Evolutionary conservation across 2,888 invertebrate species (phyloP), one percentile per base, ranked within the genome.

Genomic region (Drosophila pegasa): DNA sequence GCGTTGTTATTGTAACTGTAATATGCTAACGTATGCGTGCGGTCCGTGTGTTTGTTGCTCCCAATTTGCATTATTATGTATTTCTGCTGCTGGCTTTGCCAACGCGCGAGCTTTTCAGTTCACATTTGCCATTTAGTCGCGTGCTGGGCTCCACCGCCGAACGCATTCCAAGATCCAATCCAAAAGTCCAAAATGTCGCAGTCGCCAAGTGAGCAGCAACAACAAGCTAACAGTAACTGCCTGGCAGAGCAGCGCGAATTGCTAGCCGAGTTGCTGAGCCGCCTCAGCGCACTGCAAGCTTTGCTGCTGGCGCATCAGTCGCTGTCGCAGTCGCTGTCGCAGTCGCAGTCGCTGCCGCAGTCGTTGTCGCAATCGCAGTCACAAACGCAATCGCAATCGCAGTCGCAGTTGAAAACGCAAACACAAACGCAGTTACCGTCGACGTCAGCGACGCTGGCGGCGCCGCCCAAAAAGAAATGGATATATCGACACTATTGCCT

Each of bases 381-480:
- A n/a, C n/a, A 43, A 25, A 25, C n/a, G 43, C 43, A 43, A 43
- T 22, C 4, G 22, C 22, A 20, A 37, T 25, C 38, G 37, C 54
- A 33, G 40, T 2, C 20, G 20, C 43, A 62, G 45, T 47, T 33
- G 16, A 25, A 43, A 25, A 25, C n/a, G 43, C 43, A 43, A 43
- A 41, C 4, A 41, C 22, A 20, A 37, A 31, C 38, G 37, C 54
- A 33, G 40, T 52, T 14, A 41, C 2, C 47, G 41, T 54, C 27
- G 18, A 14, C 35, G 41, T 40, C 38, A 29, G 37, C 20, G 18
- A 25, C 51, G 47, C 40, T 18, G 18, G 16, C 55, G 29, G 25
- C 55, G 52, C 47, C 57, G 22, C 65, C 65, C 45, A 66, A 73
- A 68, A 82, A 66, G 40, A 70, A 80, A 68, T 73, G 72, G 72